Conservation (phyloP, 2,797 vertebrate species). For the Gallinago stenura region DNA sequence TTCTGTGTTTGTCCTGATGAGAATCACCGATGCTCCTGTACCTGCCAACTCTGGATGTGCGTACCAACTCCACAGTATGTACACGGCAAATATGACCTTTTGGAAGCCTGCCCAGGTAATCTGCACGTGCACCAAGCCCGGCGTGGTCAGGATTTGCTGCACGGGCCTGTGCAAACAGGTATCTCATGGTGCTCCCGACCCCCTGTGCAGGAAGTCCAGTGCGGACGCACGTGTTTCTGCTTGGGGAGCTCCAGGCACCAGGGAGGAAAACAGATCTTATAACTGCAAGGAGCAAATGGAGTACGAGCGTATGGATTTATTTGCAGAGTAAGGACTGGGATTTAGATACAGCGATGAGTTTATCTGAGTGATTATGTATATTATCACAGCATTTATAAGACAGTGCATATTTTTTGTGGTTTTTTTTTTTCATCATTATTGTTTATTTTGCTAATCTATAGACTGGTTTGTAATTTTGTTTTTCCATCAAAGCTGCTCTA, state of each 20-base stretch:
- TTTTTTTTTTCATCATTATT: constrained; percentile 45
- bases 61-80: not conserved
- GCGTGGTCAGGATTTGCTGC: not conserved
- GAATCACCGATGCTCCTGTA: not conserved
- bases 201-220: rapidly evolving
- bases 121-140: not conserved
- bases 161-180: not conserved
- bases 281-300: not conserved
- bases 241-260: not conserved
- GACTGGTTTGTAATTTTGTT: constrained; percentile 69
- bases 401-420: not conserved
- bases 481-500: constrained; percentile 67
- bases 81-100: not conserved
- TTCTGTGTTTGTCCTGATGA: not conserved
- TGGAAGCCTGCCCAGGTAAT: not conserved
- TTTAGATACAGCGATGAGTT: not conserved
- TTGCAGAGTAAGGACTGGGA: not conserved
- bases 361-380: not conserved
- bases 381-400: not conserved
- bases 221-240: not conserved
- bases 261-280: not conserved
- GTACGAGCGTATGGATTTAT: not conserved
- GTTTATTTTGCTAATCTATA: constrained; percentile 70
- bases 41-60: not conserved
- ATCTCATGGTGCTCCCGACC: not conserved